phyloP scores from a whole-genome alignment of 2,797 vertebrate species.

The Zalophus californianus region DNA sequence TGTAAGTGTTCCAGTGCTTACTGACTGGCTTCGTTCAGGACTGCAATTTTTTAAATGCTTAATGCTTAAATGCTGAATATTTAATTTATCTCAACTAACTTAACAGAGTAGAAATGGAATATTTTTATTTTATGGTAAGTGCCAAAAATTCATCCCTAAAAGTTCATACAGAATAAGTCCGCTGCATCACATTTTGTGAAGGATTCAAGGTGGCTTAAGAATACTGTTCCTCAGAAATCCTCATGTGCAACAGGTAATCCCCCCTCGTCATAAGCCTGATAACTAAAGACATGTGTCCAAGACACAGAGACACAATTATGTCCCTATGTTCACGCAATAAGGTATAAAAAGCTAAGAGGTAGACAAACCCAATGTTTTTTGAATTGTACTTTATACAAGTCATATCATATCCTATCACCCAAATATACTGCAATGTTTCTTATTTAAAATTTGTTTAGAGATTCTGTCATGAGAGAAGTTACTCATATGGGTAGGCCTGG shows the following conservation, averaged over 20 bases:
- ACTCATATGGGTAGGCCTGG: background rate
- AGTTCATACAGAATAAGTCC: background rate
- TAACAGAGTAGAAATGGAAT: background rate
- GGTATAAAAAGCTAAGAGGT: background rate
- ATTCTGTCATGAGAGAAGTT: background rate
- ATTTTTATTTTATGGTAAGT: background rate
- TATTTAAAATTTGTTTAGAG: background rate
- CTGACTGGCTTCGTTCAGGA: background rate
- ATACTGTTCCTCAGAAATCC: background rate
- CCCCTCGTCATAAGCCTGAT: background rate
- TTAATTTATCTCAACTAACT: background rate
- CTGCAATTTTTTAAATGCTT: background rate
- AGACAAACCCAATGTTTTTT: background rate
- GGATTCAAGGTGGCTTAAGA: too few relatives aligned
- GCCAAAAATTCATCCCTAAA: background rate
- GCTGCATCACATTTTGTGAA: background rate
- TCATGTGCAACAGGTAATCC: too few relatives aligned
- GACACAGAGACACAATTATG: background rate
- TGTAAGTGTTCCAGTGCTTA: background rate
- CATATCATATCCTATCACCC: too few relatives aligned
- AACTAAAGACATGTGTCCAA: background rate
- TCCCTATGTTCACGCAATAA: background rate
- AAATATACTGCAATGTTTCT: background rate
- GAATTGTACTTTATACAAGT: background rate
- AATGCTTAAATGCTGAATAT: background rate